Evolutionary conservation across 1,140 invertebrate genomes (phyloP).

Genomic region (Armadillidium nasatum): DNA sequence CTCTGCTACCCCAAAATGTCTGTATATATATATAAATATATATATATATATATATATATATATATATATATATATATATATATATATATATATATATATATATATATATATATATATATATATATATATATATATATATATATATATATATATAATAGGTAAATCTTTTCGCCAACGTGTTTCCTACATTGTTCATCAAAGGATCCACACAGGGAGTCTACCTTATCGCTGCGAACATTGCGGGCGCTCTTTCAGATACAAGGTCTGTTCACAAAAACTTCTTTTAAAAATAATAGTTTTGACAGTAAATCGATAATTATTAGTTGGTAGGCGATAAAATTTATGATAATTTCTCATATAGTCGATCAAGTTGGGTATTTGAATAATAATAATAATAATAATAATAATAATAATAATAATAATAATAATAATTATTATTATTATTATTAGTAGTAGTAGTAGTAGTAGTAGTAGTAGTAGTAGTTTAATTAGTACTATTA

Average conservation of each 20-base stretch:
- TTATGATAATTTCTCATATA: no score
- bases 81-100: neutral
- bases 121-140: neutral
- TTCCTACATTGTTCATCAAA: slow-evolving; percentile 74
- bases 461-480: no score
- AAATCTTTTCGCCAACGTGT: slow-evolving; percentile 81
- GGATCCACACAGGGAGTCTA: slow-evolving; percentile 77
- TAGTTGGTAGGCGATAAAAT: no score
- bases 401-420: no score
- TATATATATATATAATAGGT: slow-evolving; percentile 53
- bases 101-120: neutral
- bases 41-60: slow-evolving; percentile 12
- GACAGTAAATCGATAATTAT: no score
- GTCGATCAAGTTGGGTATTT: no score
- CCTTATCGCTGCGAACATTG: slow-evolving; percentile 75
- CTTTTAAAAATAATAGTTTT: no score
- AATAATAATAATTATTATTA: no score
- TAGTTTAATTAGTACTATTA: no score
- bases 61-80: neutral
- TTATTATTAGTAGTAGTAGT: no score
- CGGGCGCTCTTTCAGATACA: slow-evolving; percentile 75
- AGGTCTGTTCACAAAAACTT: slow-evolving; percentile 53
- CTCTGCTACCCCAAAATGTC: neutral
- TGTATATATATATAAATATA: neutral
- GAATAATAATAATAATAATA: no score